Conservation (phyloP, 2,113 vertebrate genomes). For the Scopus umbretta region DNA sequence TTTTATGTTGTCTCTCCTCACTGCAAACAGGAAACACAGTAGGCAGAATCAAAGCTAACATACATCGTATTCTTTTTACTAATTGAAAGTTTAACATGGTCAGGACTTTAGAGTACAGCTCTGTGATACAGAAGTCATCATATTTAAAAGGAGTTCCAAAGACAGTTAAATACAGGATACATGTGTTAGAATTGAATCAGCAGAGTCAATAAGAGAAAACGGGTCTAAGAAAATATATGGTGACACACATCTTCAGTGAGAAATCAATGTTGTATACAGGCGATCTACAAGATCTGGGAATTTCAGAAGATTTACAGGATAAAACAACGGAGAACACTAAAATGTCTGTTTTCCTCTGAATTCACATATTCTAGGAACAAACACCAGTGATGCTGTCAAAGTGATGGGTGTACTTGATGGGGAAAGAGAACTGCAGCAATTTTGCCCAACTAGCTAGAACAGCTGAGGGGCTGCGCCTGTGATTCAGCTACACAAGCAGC, state of each 20-base stretch:
- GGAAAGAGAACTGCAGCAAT: background rate
- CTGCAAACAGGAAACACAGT: background rate
- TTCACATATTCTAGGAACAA: background rate
- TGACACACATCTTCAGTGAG: background rate
- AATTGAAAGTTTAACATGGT: background rate
- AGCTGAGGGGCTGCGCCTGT: background rate
- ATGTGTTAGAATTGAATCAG: background rate
- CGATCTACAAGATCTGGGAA: background rate
- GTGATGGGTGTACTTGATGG: background rate
- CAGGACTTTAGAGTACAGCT: background rate
- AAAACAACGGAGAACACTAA: background rate
- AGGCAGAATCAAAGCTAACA: background rate
- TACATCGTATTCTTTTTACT: background rate
- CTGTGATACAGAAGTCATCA: background rate
- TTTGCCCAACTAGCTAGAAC: background rate
- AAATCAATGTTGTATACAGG: background rate
- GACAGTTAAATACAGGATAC: background rate
- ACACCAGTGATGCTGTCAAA: background rate
- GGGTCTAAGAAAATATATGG: background rate
- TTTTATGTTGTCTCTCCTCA: background rate
- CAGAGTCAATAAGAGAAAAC: background rate
- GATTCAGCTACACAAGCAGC: background rate
- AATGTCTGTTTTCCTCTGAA: background rate
- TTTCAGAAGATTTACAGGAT: background rate
- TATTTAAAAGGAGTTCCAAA: background rate